Evolutionary conservation across 2,113 vertebrate species (phyloP).

Genomic region (Takifugu flavidus): DNA sequence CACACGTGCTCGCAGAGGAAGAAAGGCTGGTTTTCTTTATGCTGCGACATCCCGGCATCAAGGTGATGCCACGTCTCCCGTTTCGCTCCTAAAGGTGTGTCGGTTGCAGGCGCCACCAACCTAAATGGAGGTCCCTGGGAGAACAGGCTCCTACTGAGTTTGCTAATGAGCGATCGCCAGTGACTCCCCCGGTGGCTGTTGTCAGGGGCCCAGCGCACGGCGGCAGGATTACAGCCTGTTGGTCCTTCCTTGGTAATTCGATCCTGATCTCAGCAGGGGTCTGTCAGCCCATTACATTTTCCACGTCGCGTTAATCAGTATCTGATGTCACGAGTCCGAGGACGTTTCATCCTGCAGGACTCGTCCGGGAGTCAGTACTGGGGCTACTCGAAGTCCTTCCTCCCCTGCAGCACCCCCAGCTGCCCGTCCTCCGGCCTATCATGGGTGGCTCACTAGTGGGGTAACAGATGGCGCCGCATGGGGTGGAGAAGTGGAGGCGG

Average conservation of each 20-base stretch:
- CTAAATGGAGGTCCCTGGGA: slow-evolving; percentile 53
- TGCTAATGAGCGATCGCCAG: slow-evolving; percentile 76
- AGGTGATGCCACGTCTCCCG: slow-evolving; percentile 14
- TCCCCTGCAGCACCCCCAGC: slow-evolving; percentile 54
- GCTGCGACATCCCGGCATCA: slow-evolving; percentile 14
- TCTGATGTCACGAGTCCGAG: slow-evolving; percentile 46
- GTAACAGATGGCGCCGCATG: slow-evolving; percentile 69
- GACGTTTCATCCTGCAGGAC: slow-evolving; percentile 25
- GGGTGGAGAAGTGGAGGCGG: background rate
- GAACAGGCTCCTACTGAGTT: slow-evolving; percentile 67
- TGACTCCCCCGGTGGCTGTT: slow-evolving; percentile 61
- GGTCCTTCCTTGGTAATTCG: slow-evolving; percentile 57
- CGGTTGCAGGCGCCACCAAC: slow-evolving; percentile 24
- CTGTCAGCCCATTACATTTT: slow-evolving; percentile 64
- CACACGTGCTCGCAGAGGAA: slow-evolving; percentile 30
- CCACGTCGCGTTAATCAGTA: slow-evolving; percentile 61
- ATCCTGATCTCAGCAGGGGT: slow-evolving; percentile 59
- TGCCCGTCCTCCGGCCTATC: slow-evolving; percentile 57
- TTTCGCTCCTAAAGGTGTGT: slow-evolving; percentile 23
- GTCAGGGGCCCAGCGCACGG: slow-evolving; percentile 53
- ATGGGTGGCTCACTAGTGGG: slow-evolving; percentile 63
- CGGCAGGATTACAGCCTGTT: slow-evolving; percentile 64
- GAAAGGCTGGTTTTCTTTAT: slow-evolving; percentile 26
- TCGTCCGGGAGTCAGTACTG: slow-evolving; percentile 20
- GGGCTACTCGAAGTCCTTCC: slow-evolving; percentile 44